Evolutionary conservation across 2,888 invertebrate species (phyloP).

Genomic region (Crioceris asparagi): DNA sequence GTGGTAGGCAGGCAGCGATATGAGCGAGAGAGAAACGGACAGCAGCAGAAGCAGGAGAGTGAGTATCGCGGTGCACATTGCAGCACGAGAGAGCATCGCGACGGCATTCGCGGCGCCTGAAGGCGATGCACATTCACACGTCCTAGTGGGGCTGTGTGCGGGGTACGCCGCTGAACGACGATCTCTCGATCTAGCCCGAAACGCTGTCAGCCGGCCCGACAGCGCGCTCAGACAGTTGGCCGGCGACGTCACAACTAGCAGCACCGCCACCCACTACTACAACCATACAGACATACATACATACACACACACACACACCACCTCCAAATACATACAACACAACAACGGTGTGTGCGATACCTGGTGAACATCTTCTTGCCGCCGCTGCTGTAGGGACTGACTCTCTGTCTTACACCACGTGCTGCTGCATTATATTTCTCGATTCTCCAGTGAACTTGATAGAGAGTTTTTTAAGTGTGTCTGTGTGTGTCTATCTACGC

Average conservation of each 20-base stretch:
- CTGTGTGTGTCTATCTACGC: no score
- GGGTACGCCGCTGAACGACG: conserved; percentile 10
- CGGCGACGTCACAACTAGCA: conserved; percentile 40
- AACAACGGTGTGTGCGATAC: no score
- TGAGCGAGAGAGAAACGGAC: neutral
- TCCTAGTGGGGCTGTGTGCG: conserved; percentile 17
- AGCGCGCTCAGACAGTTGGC: conserved; percentile 39
- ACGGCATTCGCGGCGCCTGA: conserved; percentile 8
- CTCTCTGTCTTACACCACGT: no score
- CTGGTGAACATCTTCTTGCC: no score
- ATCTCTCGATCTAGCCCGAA: no score
- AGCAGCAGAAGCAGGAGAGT: neutral
- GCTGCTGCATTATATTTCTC: no score
- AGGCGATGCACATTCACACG: conserved; percentile 23
- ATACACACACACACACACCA: no score
- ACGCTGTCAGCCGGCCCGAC: conserved; percentile 20
- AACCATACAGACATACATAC: neutral
- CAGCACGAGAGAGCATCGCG: neutral
- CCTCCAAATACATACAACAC: no score
- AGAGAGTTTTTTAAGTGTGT: no score
- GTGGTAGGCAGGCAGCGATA: neutral
- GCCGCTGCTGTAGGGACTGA: no score
- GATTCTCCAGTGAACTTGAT: no score
- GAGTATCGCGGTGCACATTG: conserved; percentile 1
- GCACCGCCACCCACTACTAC: conserved; percentile 12